Evolutionary conservation across 1,140 invertebrate species (phyloP), one percentile per base, ranked within the genome.

Genomic region (Ladona fulva): DNA sequence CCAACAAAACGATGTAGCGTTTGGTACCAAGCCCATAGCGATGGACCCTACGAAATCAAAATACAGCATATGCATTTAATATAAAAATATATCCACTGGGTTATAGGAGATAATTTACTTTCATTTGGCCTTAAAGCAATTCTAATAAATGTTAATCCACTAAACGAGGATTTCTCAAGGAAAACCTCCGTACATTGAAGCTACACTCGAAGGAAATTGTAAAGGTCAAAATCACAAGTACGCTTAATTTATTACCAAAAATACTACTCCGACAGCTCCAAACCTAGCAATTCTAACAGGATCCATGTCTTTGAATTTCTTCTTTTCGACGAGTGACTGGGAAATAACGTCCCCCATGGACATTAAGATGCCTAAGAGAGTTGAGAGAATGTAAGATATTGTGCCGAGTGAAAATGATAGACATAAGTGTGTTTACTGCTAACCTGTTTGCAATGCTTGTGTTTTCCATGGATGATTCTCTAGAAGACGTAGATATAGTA

Each of bases 1-100:
- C 76, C 37, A 24, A 77, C 42, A 24, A 24, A 24, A 8, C 25
- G 37, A 42, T 77, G 76, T 0, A 77, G 76, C 1, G 52, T 12
- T 52, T 59, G 14, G n/a, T 77, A 77, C 76, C 76, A 77, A 5
- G 76, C 76, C 76, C 76, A 77, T 0, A 77, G 52, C n/a, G 42
- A n/a, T 59, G 76, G 76, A 44, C 76, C 76, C 76, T 77, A 24
- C 37, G 37, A 29, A 76, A 7, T 5, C n/a, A n/a, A 5, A 22
- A n/a, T n/a, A n/a, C n/a, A n/a, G n/a, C n/a, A n/a, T n/a, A n/a
- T n/a, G n/a, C n/a, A n/a, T 66, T 66, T 66, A 14, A 14, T n/a
- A n/a, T 52, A 10, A 52, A 10, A 19, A 8, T 19, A 8, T 19
- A 52, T 8, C 8, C 19, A 8, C 19, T 52, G 25, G n/a, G 10